phyloP scores from a whole-genome alignment of 2,888 invertebrate genomes.

The Philhelius pedissequus region DNA sequence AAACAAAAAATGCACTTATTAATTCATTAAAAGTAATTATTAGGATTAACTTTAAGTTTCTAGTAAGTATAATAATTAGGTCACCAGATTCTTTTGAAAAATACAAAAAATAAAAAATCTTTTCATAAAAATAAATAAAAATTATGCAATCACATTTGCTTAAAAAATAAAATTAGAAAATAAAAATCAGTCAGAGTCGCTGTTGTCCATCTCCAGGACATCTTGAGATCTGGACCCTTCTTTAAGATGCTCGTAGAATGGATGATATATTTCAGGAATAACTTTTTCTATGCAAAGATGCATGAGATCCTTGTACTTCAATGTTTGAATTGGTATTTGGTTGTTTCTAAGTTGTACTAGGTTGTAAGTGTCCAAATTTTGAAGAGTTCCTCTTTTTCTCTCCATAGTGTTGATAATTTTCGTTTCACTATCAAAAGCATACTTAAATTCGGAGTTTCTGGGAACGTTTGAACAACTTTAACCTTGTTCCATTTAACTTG shows the following conservation, averaged over 20 bases:
- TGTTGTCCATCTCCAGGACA: too few species aligned
- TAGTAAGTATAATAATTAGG: not conserved
- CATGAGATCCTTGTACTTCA: not conserved
- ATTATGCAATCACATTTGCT: not conserved
- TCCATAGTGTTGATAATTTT: not conserved
- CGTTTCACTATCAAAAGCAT: not conserved
- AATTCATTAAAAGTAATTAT: not conserved
- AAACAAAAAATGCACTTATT: not conserved
- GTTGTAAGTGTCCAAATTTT: not conserved
- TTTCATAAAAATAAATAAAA: not conserved
- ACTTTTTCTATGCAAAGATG: not conserved
- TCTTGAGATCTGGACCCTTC: not conserved
- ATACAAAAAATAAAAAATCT: not conserved
- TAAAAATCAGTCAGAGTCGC: too few species aligned
- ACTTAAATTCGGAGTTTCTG: not conserved
- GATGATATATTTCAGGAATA: not conserved
- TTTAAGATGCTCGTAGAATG: not conserved
- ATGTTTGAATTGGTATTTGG: too few species aligned
- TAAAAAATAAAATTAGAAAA: too few species aligned
- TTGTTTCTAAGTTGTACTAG: not conserved
- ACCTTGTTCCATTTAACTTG: not conserved
- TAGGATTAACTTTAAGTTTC: not conserved
- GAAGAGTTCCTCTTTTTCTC: not conserved
- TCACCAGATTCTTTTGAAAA: not conserved
- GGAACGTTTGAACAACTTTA: not conserved